These are phyloP conservation scores for Volucella zonaria DNA, from an alignment of 2,888 invertebrate genomes.

Conservation along the genomic window DNA sequence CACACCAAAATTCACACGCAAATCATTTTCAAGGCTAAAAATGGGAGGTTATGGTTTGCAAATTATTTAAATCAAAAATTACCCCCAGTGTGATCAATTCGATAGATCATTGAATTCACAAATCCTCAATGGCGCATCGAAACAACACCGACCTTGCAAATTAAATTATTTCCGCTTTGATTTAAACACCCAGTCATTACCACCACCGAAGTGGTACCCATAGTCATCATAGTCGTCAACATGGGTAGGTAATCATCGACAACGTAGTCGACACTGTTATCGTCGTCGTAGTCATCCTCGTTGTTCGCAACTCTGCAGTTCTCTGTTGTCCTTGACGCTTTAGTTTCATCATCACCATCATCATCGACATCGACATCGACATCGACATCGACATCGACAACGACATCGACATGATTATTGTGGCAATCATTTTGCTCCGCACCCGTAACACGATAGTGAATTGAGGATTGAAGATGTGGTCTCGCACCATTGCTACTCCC, in stretches of 20 bases:
- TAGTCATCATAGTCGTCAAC: background rate
- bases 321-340: constrained; percentile 53
- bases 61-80: constrained; percentile 44
- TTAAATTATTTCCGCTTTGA: constrained; percentile 71
- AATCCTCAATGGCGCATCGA: constrained; percentile 35
- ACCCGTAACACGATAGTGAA: constrained; percentile 61
- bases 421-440: constrained; percentile 62
- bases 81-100: constrained; percentile 43
- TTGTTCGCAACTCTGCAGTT: constrained; percentile 22
- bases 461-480: constrained; percentile 54
- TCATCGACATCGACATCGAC: constrained; percentile 52
- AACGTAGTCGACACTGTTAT: background rate
- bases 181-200: constrained; percentile 67
- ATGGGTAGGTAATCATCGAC: constrained; percentile 2
- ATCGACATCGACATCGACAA: constrained; percentile 59
- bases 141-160: constrained; percentile 63
- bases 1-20: too few relatives aligned
- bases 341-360: constrained; percentile 61
- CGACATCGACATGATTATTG: constrained; percentile 66
- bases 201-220: constrained; percentile 26
- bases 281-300: constrained; percentile 12
- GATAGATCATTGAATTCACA: constrained; percentile 55
- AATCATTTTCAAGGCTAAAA: too few relatives aligned
- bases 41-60: background rate
- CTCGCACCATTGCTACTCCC: background rate